Evolutionary conservation across 2,113 vertebrate genomes (phyloP), one percentile per base, ranked within the genome.

Genomic region (Lepisosteus oculatus): DNA sequence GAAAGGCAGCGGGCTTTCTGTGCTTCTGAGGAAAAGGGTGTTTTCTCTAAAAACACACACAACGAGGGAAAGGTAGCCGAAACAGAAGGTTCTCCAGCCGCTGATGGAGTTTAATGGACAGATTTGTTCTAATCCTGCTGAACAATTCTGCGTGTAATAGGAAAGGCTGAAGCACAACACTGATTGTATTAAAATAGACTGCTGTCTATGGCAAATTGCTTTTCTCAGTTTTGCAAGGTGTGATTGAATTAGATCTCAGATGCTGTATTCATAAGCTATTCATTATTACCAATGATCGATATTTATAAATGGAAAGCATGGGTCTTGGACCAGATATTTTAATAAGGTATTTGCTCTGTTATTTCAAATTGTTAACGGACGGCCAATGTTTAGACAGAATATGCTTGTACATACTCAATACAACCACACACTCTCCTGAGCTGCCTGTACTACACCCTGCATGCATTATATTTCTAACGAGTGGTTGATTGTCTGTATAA

Each of bases 11-110:
- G 76, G 43, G 41, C 4, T 29, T 15, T 73, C 8, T 64, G 8
- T 55, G 15, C 9, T 43, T 69, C 78, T 78, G 80, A 85, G 82
- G 80, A 81, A 80, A 78, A 79, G 71, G 9, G 5, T 51, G 78
- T 83, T 29, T 29, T 29, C 29, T 29, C 29, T 29, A 29, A 29
- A 29, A 29, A 29, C 29, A 29, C 29, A 29, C 29, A 29, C 43
- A 42, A 14, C 44, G 77, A 76, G 79, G 77, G 73, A 79, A 76
- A 83, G 81, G 79, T 43, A 47, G 63, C 41, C 9, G 7, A 29
- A 41, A 55, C 51, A 11, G 11, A 68, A 68, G 11, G 54, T 42
- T 47, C 6, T 8, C 13, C 2, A 3, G 6, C 7, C 4, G 29
- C 11, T 61, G 41, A 59, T 55, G 6, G 47, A 9, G 17, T 55